Base-by-base conservation (phyloP, 2,797 vertebrate genomes). In the Varecia variegata region DNA sequence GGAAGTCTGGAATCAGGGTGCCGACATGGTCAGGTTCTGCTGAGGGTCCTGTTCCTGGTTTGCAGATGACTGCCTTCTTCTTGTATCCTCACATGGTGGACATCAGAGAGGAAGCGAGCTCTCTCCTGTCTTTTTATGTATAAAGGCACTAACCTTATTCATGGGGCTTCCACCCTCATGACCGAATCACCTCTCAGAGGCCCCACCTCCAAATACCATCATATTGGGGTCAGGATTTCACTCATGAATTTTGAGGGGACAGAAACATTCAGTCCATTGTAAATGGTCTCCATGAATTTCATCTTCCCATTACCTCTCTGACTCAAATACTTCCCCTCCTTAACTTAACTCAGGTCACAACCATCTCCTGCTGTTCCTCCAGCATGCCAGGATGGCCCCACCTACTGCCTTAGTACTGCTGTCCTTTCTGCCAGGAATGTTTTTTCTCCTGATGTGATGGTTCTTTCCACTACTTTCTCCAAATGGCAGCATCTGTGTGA, bases 351-450 rank as follows among this genome's bases (percentile, higher is more conserved):
- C 18, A 17, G 12, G 27, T 62, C 47, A 62, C 7, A 56, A 38
- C 1, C 35, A 7, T 35, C 27, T 14, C 14, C 52, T 47, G 2
- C 21, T 65, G 8, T 86, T 68, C 20, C 3, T 74, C 20, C 11
- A 71, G 2, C 6, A 0, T 4, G 10, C 9, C 17, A 45, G 8
- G 35, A 73, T 56, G 3, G 9, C 10, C 15, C 12, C 2, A 23
- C 12, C 25, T 50, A 92, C 9, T 32, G 3, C 32, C 13, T 84
- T 58, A 30, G 1, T 40, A 60, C 15, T 25, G 25, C 12, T 52
- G 20, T 35, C 3, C 32, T 13, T 8, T 70, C n/a, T 5, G 45
- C 5, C 43, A 15, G 38, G 50, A 68, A 43, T 21, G 3, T 0
- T 73, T 92, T 94, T 68, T 5, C 23, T 83, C 8, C 27, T 87